Evolutionary conservation across 2,888 invertebrate genomes (phyloP).

Genomic region (Aphodius sticticus): DNA sequence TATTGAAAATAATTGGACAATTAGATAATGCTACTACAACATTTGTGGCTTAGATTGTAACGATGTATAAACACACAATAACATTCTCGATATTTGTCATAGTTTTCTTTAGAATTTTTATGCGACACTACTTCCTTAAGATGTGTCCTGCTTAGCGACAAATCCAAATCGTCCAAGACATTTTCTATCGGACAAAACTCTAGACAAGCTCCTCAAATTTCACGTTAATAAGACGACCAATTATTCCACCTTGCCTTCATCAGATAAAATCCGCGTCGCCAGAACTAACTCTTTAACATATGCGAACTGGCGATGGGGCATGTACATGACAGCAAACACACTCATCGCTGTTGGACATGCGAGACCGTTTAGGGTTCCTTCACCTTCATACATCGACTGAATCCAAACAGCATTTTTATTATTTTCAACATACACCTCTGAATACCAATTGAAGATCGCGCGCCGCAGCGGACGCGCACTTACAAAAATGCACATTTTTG

Average conservation of each 20-base stretch:
- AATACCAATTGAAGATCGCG: constrained; percentile 31
- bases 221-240: background rate
- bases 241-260: constrained; percentile 12
- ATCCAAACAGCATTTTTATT: constrained; percentile 49
- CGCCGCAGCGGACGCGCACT: background rate
- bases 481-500: constrained; percentile 4
- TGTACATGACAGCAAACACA: constrained; percentile 49
- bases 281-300: constrained; percentile 36
- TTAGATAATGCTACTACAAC: too few relatives aligned
- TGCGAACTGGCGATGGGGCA: constrained; percentile 25
- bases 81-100: too few relatives aligned
- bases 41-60: too few relatives aligned
- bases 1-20: too few relatives aligned
- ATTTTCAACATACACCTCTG: constrained; percentile 25
- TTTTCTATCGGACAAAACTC: background rate
- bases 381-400: constrained; percentile 51
- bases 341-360: constrained; percentile 51
- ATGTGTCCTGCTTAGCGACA: too few relatives aligned
- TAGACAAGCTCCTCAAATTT: background rate
- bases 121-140: too few relatives aligned
- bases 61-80: too few relatives aligned
- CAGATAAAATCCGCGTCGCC: constrained; percentile 30
- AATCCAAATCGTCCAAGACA: too few relatives aligned
- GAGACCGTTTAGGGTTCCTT: constrained; percentile 53
- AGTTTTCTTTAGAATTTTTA: too few relatives aligned